Evolutionary conservation across 2,113 vertebrate species (phyloP), one percentile per base, ranked within the genome.

Genomic region (Echinops telfairi): DNA sequence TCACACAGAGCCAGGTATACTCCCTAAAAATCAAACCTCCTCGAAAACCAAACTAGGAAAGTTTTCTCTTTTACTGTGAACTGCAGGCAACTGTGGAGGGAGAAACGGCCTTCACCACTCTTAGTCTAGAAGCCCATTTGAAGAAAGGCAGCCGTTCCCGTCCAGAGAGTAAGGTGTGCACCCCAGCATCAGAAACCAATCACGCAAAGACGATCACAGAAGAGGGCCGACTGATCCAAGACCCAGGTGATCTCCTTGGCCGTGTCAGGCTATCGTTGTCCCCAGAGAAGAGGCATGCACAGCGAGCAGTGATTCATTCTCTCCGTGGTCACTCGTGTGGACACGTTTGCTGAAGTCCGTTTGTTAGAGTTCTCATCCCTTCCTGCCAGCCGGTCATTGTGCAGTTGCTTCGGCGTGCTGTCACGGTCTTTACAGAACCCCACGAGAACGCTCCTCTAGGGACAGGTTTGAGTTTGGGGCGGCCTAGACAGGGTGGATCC

Each of bases 101-200:
- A 70, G 17, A 86, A 53, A 53, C 47, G 10, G 47, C 53, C 12
- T 10, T 86, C 38, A 47, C 58, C 10, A 27, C 47, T 64, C 29
- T 31, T 57, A 16, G 80, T 27, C 22, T 1, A 57, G 80, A 90
- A 60, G 31, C 38, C 29, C 78, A 89, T 43, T 78, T 87, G 43
- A 93, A 93, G 92, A 64, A 94, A 93, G 53, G 20, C 87, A 82
- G 91, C 36, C 5, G 15, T 68, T 73, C 86, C 75, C 80, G 3
- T 25, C 19, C 31, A 77, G 78, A 43, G 53, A 81, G 36, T 58
- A 43, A 10, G 1, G 38, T 57, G 62, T 19, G 15, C 62, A 53
- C 47, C 47, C 47, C 47, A 53, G 47, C 47, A 53, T 53, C 47
- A 53, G 66, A 92, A 88, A 43, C 27, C 68, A 94, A 88, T 2